Evolutionary conservation across 2,797 vertebrate species (phyloP).

Genomic region (Ataeniobius toweri): DNA sequence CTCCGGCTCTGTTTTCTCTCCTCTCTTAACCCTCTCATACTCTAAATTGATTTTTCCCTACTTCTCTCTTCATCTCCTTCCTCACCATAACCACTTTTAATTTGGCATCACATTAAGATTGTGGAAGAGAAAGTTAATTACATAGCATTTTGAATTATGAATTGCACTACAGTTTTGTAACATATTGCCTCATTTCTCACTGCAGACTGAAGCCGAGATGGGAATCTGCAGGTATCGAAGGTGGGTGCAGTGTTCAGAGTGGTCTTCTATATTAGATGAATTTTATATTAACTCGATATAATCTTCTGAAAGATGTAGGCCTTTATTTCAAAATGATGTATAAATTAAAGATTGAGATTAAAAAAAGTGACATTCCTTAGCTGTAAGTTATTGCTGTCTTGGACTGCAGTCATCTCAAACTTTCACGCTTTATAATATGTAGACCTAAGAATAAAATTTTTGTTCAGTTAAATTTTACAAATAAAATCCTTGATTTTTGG

Average conservation of each 20-base stretch:
- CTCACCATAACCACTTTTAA: constrained; percentile 40
- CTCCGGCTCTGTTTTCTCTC: constrained; percentile 62
- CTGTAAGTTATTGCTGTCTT: not conserved
- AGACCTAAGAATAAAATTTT: not conserved
- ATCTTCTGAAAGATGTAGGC: constrained; percentile 51
- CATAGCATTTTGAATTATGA: constrained; percentile 64
- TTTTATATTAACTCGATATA: constrained; percentile 59
- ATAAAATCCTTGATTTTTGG: not conserved
- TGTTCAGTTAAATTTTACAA: not conserved
- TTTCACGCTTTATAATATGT: not conserved
- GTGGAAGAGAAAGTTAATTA: constrained; percentile 67
- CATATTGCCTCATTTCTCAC: constrained; percentile 61
- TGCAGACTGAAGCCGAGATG: constrained; percentile 26
- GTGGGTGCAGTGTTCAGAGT: constrained; percentile 48
- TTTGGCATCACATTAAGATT: constrained; percentile 60
- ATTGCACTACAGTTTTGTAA: constrained; percentile 56
- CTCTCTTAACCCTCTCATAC: constrained; percentile 64
- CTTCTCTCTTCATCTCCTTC: constrained; percentile 4
- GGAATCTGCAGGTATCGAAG: constrained; percentile 47
- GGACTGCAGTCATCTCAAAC: constrained; percentile 4
- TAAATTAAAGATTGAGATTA: constrained; percentile 36
- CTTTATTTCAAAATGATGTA: constrained; percentile 47
- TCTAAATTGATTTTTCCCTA: constrained; percentile 36
- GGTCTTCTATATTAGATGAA: constrained; percentile 44
- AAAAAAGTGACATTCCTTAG: constrained; percentile 1